Percentiles rank a stretch among this genome's conserved stretches.
These are phyloP conservation scores for Lycophotia porphyrea DNA, from an alignment of 2,888 invertebrate species.

Conservation along the genomic window DNA sequence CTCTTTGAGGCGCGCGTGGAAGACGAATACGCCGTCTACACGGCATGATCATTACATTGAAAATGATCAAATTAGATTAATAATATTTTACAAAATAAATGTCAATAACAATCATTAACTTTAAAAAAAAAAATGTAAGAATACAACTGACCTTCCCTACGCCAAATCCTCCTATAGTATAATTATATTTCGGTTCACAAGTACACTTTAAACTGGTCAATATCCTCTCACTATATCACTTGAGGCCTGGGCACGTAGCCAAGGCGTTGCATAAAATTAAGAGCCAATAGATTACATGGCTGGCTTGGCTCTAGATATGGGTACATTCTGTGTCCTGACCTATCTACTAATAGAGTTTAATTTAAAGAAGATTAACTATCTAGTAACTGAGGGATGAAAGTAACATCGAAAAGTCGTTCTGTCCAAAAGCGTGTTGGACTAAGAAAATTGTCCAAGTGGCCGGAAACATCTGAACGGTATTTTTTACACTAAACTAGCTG, in stretches of 20 bases:
- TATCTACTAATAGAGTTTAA: constrained; percentile 23
- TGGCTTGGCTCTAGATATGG: constrained; percentile 41
- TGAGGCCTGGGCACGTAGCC: constrained; percentile 58
- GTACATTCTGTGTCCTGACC: constrained; percentile 21
- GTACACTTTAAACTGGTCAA: constrained; percentile 55
- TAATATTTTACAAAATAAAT: too few species aligned
- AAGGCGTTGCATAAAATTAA: constrained; percentile 63
- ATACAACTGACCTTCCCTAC: not conserved
- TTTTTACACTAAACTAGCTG: not conserved
- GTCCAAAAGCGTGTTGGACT: too few species aligned
- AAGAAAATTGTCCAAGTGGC: not conserved
- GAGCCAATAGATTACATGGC: constrained; percentile 59
- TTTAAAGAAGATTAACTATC: constrained; percentile 7
- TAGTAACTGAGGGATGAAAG: not conserved
- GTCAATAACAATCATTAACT: too few species aligned
- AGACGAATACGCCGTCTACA: too few species aligned
- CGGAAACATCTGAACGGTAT: not conserved
- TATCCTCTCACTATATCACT: constrained; percentile 60
- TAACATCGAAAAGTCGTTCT: not conserved
- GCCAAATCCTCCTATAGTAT: not conserved
- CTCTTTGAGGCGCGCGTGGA: too few species aligned
- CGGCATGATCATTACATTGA: too few species aligned
- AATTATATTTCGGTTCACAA: constrained; percentile 38
- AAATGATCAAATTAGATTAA: too few species aligned
- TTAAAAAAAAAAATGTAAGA: too few species aligned